Base-by-base conservation (phyloP, 2,888 invertebrate species). In the Aporophyla lueneburgensis region DNA sequence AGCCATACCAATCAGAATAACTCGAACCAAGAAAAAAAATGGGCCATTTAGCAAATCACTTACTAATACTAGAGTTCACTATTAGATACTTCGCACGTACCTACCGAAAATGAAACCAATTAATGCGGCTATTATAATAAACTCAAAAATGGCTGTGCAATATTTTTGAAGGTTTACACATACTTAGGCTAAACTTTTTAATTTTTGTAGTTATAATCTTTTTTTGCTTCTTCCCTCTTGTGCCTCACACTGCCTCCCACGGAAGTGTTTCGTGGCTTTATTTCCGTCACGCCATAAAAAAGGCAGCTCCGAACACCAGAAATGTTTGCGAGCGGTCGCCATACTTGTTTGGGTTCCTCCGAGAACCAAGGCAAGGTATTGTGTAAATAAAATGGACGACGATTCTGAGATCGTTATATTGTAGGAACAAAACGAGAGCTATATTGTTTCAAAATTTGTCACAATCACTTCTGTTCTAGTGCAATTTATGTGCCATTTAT, bases 241-340 rank as follows among this genome's bases (percentile, higher is more conserved):
- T 75, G 10, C 0, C 78, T 90, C 90, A 74, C 6, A 80, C 90
- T 90, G 81, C 71, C 4, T 66, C 62, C 66, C 76, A 66, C 90
- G 92, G 92, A 92, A 93, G 91, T 91, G 88, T 91, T 90, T 86
- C 88, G 87, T 86, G 91, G 92, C 92, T 93, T 93, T 94, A 94
- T 94, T 93, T 94, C 94, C 93, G 93, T 87, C 89, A 88, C 88
- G 89, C 91, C 91, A 89, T 94, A 93, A 94, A 94, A 92, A 93
- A 92, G 88, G 89, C 90, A 71, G 89, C 89, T 86, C 88, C 85
- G 88, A 89, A 91, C 86, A 88, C 86, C 54, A 67, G 72, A 84
- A 84, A 90, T 91, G 90, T 92, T 91, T 92, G 89, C 88, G 88
- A 89, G 89, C 79, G 89, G 90, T 89, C 87, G 86, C 83, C 86